Base-by-base conservation (phyloP, 2,888 invertebrate species). In the Cylindroiulus punctatus region DNA sequence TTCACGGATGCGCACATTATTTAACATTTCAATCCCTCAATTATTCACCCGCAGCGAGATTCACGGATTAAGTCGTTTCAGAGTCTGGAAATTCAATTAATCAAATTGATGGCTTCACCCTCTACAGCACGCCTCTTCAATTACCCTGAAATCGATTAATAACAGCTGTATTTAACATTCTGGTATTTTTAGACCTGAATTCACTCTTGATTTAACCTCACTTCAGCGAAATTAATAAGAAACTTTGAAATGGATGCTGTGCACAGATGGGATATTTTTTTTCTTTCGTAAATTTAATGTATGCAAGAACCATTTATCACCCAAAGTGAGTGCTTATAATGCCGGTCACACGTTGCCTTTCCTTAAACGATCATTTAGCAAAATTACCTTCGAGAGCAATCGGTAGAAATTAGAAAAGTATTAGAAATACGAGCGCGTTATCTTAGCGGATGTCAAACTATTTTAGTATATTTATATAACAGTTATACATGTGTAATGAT, bases 261-360 rank as follows among this genome's bases (percentile, higher is more conserved):
- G 65, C 65, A 26, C 65, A 65, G 65, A 65, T 65, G 65, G 65
- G 65, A 65, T 65, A 8, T 65, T 65, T n/a, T n/a, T n/a, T n/a
- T n/a, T n/a, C n/a, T n/a, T 65, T 65, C 26, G 22, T 26, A 65
- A 65, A 65, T 65, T 65, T 65, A 65, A 65, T 65, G 26, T 65
- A 65, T 65, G 65, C 65, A 65, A 65, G 26, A 65, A 65, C 65
- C 65, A 65, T 65, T 65, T 65, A 65, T 65, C 65, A 65, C 26
- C 65, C 10, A 8, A 26, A 65, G 65, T 65, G 12, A n/a, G 26
- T 26, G 65, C 26, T 26, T 36, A 36, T 7, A 36, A 26, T 26
- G 26, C 65, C 65, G 1, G 65, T 26, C 65, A 65, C 65, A 65
- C 26, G 0, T 65, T 26, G 65, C n/a, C 65, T n/a, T 65, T 65